A percentile compares a stretch with the other conserved stretches of the same genome.
Conservation (phyloP, 2,797 vertebrate species). For the Hemibagrus guttatus region DNA sequence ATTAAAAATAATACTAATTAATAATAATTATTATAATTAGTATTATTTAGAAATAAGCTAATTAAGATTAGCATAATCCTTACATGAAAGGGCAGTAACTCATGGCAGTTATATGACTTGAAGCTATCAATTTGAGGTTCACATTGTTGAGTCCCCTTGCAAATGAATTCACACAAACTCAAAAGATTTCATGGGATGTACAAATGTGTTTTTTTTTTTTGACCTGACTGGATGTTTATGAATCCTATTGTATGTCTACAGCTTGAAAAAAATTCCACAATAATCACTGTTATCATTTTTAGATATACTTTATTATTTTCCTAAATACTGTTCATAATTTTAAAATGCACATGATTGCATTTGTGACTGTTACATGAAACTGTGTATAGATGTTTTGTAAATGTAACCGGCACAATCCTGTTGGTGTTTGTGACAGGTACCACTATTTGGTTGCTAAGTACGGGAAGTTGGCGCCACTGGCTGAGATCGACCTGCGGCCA, state of each 20-base stretch:
- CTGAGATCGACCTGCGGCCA: slow-evolving; percentile 93
- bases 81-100: background rate
- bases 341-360: background rate
- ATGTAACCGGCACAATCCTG: background rate
- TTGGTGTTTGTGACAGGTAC: slow-evolving; percentile 75
- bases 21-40: too few relatives aligned
- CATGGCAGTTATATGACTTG: background rate
- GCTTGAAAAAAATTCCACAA: background rate
- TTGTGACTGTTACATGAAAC: background rate
- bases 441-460: slow-evolving; percentile 93
- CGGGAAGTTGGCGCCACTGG: slow-evolving; percentile 92
- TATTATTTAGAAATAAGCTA: background rate
- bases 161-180: background rate
- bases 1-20: too few relatives aligned
- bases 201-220: background rate
- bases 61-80: background rate
- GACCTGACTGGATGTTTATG: background rate
- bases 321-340: background rate
- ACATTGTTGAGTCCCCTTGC: background rate
- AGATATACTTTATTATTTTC: background rate
- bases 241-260: background rate
- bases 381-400: background rate
- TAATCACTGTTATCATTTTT: background rate
- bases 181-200: background rate
- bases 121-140: background rate